phyloP scores from a whole-genome alignment of 2,888 invertebrate species.

The Hirtodrosophila alboralis region DNA sequence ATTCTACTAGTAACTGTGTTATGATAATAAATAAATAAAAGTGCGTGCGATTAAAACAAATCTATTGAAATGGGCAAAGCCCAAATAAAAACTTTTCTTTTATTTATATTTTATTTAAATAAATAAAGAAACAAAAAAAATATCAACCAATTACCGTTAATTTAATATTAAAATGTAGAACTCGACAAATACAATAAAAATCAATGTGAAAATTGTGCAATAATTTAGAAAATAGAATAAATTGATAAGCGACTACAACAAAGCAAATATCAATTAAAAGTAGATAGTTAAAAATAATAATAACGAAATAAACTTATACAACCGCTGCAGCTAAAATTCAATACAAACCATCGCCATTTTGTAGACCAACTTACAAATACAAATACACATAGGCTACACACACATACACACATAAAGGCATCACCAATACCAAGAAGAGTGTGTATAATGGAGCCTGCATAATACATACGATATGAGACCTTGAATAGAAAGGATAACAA shows the following conservation, averaged over 20 bases:
- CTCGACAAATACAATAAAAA: slow-evolving; percentile 9
- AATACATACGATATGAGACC: slow-evolving; percentile 35
- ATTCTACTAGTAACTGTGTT: slow-evolving; percentile 8
- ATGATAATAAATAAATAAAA: slow-evolving; percentile 42
- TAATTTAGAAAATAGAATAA: slow-evolving; percentile 63
- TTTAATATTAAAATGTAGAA: slow-evolving; percentile 1
- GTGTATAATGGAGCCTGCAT: slow-evolving; percentile 22
- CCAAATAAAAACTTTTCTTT: slow-evolving; percentile 60
- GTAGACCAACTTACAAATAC: slow-evolving; percentile 34
- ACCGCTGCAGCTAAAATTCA: slow-evolving; percentile 15
- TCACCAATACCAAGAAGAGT: slow-evolving; percentile 22
- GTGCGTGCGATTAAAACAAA: slow-evolving; percentile 34
- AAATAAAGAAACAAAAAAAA: slow-evolving; percentile 2
- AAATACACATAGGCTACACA: slow-evolving; percentile 10
- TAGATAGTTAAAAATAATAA: slow-evolving; percentile 43
- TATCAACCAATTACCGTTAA: slow-evolving; percentile 12
- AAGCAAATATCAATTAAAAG: slow-evolving; percentile 39
- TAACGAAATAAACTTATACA: slow-evolving; percentile 29
- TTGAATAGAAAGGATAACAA: slow-evolving; percentile 49
- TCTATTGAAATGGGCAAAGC: slow-evolving; percentile 63
- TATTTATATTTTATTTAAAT: slow-evolving; percentile 43
- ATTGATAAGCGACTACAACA: slow-evolving; percentile 49
- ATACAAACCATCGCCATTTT: slow-evolving; percentile 32
- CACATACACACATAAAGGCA: slow-evolving; percentile 14
- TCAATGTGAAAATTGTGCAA: slow-evolving; percentile 59